phyloP scores from a whole-genome alignment of 2,888 invertebrate genomes.

The Electrophaes corylata region DNA sequence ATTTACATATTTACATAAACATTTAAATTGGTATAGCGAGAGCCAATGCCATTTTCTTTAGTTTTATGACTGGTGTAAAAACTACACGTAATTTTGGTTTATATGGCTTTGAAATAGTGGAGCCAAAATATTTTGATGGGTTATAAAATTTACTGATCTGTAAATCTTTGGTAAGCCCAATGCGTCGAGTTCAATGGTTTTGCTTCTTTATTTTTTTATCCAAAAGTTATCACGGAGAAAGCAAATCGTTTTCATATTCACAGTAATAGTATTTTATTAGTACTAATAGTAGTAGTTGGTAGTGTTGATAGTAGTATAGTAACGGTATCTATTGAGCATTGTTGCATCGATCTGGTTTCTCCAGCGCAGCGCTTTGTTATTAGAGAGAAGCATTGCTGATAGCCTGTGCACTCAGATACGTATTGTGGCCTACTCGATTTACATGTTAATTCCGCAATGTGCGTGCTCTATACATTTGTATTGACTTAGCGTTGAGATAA shows the following conservation, averaged over 20 bases:
- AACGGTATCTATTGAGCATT: not conserved
- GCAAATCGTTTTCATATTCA: not conserved
- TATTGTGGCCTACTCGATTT: not conserved
- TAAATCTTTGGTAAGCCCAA: conserved; percentile 3
- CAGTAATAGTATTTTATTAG: too few relatives aligned
- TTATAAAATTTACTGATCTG: conserved; percentile 12
- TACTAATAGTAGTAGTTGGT: too few relatives aligned
- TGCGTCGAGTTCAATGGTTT: not conserved
- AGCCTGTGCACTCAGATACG: not conserved
- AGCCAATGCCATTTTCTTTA: conserved; percentile 20
- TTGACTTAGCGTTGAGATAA: not conserved
- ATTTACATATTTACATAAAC: conserved; percentile 9
- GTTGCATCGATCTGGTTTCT: not conserved
- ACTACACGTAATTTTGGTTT: conserved; percentile 20
- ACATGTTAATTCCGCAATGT: not conserved
- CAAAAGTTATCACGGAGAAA: not conserved
- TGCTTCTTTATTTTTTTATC: not conserved
- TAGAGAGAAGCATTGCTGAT: not conserved
- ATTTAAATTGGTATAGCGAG: conserved; percentile 12
- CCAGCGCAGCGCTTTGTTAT: not conserved
- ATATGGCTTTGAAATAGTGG: conserved; percentile 5
- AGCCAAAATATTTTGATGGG: conserved; percentile 22
- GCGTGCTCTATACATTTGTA: not conserved
- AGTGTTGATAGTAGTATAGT: too few relatives aligned
- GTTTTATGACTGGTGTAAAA: conserved; percentile 24